Percentiles rank a stretch among this genome's conserved stretches.
These are phyloP conservation scores for honey bee (Apis mellifera) DNA, from an alignment of 1,140 invertebrate genomes.

Conservation along the genomic window DNA sequence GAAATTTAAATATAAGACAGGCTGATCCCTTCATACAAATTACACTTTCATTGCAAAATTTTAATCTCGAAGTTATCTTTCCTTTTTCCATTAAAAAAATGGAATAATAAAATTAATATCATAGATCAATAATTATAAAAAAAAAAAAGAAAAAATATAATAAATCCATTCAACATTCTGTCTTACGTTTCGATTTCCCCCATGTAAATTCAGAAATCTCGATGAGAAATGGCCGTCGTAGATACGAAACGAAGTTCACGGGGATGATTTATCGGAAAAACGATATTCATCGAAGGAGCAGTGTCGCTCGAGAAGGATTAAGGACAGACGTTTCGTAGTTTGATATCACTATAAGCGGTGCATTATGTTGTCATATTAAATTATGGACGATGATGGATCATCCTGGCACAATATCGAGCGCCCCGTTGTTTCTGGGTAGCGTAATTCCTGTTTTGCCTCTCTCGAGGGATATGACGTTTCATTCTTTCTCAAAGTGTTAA, in stretches of 20 bases:
- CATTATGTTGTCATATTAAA: conserved; percentile 38
- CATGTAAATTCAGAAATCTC: not conserved
- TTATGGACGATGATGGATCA: conserved; percentile 55
- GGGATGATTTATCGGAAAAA: not conserved
- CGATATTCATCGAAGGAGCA: not conserved
- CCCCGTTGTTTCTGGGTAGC: conserved; percentile 5
- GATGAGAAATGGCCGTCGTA: not conserved
- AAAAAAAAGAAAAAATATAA: no score
- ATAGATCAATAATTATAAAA: no score
- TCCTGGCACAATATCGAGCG: conserved; percentile 41
- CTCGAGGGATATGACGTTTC: not conserved
- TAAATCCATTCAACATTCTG: no score
- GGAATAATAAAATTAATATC: no score
- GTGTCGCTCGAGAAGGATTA: conserved; percentile 17
- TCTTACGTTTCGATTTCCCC: no score
- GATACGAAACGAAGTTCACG: not conserved
- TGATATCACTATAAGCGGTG: conserved; percentile 45
- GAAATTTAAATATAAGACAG: no score
- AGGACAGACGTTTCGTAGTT: conserved; percentile 18
- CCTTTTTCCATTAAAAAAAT: no score
- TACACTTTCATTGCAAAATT: no score
- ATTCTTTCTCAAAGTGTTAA: not conserved
- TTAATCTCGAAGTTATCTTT: no score
- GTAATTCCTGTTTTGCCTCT: conserved; percentile 24
- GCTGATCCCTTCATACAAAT: no score